Base-by-base conservation (phyloP, 2,113 vertebrate genomes). In the Sphaerodactylus townsendi region DNA sequence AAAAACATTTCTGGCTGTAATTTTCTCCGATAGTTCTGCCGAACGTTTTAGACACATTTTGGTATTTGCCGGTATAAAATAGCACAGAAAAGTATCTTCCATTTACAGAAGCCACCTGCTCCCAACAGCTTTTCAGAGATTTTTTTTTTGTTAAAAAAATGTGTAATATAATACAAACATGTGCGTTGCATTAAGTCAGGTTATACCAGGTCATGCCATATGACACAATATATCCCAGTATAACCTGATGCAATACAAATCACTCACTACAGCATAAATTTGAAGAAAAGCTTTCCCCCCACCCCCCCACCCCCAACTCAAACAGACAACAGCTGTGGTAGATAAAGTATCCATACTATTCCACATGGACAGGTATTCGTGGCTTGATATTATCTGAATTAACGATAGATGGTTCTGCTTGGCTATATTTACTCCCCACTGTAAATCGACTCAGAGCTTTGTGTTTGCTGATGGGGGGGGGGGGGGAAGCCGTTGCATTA, bases 181-280 rank as follows among this genome's bases (percentile, higher is more conserved):
- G 56, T 97, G 96, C 92, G 95, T 93, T 94, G 92, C 92, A 96
- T 97, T 97, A 97, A 95, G 93, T 88, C 89, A 94, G 96, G 96
- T 97, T 96, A 93, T 92, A 95, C 92, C 94, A 95, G 96, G 96
- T 95, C 96, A 94, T 87, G 93, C 95, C 95, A 94, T 88, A 94
- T 95, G 96, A 97, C 94, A 95, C 85, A 78, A 88, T 94, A 95
- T 92, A 96, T 93, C 94, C 95, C 90, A 94, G 71, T 86, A 91
- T 94, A 95, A 96, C 96, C 91, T 70, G 92, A 91, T 84, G 91
- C 71, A 41, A 92, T 92, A 88, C 94, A 93, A 94, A 94, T 95
- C 91, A 92, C 87, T 94, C 92, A 76, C 71, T 95, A 91, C 91
- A 89, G 93, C 89, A 92, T 90, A 93, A 95, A 95, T 93, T 88